Evolutionary conservation across 1,140 invertebrate genomes (phyloP).

Genomic region (Ceratitis capitata): DNA sequence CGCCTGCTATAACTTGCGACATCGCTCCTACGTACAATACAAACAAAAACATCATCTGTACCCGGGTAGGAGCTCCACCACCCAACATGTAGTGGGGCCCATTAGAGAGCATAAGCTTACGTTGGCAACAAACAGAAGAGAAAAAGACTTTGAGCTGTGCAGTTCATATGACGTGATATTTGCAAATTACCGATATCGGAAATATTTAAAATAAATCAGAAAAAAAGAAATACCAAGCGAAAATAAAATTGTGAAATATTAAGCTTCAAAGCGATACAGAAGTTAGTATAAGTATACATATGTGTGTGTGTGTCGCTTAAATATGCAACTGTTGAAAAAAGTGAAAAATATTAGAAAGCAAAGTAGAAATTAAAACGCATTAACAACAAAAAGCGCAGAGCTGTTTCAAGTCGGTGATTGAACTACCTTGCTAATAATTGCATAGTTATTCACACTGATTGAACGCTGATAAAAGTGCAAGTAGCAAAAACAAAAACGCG

Average conservation of each 20-base stretch:
- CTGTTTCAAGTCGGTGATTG: not conserved
- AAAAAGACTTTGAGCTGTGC: constrained; percentile 17
- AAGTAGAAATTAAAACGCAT: not conserved
- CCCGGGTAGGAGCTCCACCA: not conserved
- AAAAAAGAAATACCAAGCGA: not conserved
- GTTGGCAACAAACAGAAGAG: constrained; percentile 20
- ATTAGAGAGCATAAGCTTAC: not conserved
- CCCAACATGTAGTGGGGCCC: not conserved
- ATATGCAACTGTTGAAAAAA: not conserved
- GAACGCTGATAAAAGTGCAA: not conserved
- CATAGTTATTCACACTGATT: not conserved
- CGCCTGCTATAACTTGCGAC: not conserved
- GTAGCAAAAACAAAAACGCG: not conserved
- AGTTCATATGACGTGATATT: not conserved
- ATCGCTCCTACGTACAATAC: not conserved
- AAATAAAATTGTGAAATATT: not conserved
- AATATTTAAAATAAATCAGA: not conserved
- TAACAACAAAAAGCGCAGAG: not conserved
- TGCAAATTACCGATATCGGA: not conserved
- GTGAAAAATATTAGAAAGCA: not conserved
- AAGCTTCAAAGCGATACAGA: too few relatives aligned
- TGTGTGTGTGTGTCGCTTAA: not conserved
- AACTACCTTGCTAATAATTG: not conserved
- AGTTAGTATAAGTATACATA: not conserved
- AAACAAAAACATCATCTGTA: not conserved